Percentiles rank a stretch among this genome's conserved stretches.
Evolutionary conservation across 2,888 invertebrate genomes (phyloP).

Genomic region (Hedya salicella): DNA sequence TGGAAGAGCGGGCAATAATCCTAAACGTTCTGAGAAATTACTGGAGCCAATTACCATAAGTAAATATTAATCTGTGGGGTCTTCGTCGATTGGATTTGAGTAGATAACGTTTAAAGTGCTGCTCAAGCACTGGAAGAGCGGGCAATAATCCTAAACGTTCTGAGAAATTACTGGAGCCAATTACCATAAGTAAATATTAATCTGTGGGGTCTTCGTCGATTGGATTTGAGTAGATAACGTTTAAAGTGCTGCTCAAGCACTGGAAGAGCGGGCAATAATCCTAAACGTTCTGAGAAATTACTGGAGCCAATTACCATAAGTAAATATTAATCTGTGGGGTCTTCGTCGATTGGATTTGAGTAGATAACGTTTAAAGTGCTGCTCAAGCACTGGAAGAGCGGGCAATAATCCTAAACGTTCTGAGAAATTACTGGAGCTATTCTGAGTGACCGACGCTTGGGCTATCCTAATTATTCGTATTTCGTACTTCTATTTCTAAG

Average conservation of each 20-base stretch:
- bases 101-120: conserved; percentile 18
- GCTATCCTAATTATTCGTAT: too few species aligned
- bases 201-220: neutral
- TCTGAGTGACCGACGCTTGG: conserved; percentile 7
- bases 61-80: too few species aligned
- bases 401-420: conserved; percentile 18
- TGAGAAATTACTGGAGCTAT: neutral
- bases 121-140: conserved; percentile 11
- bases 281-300: conserved; percentile 17
- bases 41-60: too few species aligned
- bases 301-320: too few species aligned
- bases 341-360: conserved; percentile 2
- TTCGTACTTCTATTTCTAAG: too few species aligned
- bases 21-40: conserved; percentile 20
- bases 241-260: conserved; percentile 14
- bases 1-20: conserved; percentile 11
- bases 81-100: neutral
- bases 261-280: conserved; percentile 17
- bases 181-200: too few species aligned
- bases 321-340: too few species aligned
- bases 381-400: conserved; percentile 13
- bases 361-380: conserved; percentile 22
- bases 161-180: conserved; percentile 6
- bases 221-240: conserved; percentile 13
- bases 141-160: conserved; percentile 16